Evolutionary conservation across 1,140 invertebrate species (phyloP).

Genomic region (Tetramorium parvispinum): DNA sequence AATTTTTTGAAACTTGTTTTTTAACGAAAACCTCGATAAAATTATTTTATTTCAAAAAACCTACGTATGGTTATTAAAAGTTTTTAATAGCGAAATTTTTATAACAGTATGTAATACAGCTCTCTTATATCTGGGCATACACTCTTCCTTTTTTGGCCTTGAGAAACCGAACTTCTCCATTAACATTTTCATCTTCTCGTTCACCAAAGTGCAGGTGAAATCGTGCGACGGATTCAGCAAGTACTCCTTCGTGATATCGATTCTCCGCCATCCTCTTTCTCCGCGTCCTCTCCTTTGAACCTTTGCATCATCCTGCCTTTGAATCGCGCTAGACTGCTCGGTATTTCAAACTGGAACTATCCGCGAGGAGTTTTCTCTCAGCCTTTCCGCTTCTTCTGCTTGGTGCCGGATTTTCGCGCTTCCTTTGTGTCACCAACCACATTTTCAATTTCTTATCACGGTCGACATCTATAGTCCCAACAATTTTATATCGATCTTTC

Average conservation of each 20-base stretch:
- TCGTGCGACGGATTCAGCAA: slow-evolving; percentile 39
- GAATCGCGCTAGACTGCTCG: slow-evolving; percentile 43
- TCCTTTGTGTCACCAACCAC: slow-evolving; percentile 39
- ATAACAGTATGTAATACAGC: neutral
- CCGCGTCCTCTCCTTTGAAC: slow-evolving; percentile 30
- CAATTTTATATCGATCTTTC: neutral
- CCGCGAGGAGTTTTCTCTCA: slow-evolving; percentile 42
- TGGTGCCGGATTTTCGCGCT: slow-evolving; percentile 43
- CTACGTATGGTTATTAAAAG: neutral
- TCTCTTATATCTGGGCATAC: neutral
- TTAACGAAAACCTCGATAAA: neutral
- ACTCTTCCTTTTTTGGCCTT: neutral
- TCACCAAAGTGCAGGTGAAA: slow-evolving; percentile 37
- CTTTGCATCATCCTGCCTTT: slow-evolving; percentile 46
- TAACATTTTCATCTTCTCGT: slow-evolving; percentile 48
- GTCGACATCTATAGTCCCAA: neutral
- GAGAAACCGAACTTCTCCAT: slow-evolving; percentile 1
- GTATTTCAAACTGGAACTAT: slow-evolving; percentile 53
- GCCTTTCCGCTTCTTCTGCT: slow-evolving; percentile 3
- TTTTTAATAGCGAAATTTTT: slow-evolving; percentile 9
- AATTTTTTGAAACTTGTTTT: neutral
- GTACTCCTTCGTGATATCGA: slow-evolving; percentile 56
- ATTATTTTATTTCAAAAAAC: neutral
- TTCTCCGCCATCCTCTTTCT: slow-evolving; percentile 32
- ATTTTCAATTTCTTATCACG: slow-evolving; percentile 46